phyloP scores from a whole-genome alignment of 2,888 invertebrate species.

The Arge pagana region DNA sequence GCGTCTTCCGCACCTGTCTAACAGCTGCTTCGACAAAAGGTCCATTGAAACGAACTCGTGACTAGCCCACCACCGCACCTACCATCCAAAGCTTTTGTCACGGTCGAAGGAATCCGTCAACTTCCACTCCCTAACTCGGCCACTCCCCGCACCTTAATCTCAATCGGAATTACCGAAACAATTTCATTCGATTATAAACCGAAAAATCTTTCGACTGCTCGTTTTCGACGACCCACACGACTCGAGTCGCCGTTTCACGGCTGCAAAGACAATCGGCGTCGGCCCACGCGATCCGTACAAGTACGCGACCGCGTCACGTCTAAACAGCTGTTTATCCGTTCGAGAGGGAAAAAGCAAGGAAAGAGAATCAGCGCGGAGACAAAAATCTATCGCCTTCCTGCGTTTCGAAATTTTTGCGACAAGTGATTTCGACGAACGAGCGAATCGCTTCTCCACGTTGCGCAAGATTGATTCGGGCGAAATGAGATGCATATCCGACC shows the following conservation, averaged over 20 bases:
- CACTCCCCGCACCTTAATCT: slow-evolving; percentile 3
- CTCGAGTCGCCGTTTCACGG: slow-evolving; percentile 36
- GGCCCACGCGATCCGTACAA: slow-evolving; percentile 3
- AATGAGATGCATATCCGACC: too few species aligned
- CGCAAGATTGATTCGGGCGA: too few species aligned
- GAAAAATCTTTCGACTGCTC: too few species aligned
- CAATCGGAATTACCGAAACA: slow-evolving; percentile 16
- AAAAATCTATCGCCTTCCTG: too few species aligned
- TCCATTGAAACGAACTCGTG: slow-evolving; percentile 28
- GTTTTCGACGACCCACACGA: slow-evolving; percentile 31
- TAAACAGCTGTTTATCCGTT: too few species aligned
- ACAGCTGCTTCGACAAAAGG: slow-evolving; percentile 52
- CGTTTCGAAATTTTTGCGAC: too few species aligned
- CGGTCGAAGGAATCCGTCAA: slow-evolving; percentile 16
- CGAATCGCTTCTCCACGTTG: too few species aligned
- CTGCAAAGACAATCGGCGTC: slow-evolving; percentile 5
- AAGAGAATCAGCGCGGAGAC: too few species aligned
- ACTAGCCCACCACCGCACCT: background rate
- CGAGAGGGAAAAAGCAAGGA: too few species aligned
- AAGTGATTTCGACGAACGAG: too few species aligned
- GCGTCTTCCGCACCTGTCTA: slow-evolving; percentile 50
- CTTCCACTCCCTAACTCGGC: background rate
- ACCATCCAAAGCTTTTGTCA: background rate
- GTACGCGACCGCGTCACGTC: too few species aligned
- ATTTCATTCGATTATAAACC: background rate